Percentiles rank a stretch among this genome's conserved stretches.
These are phyloP conservation scores for Eulemur albifrons DNA, from an alignment of 2,797 vertebrate species.

Conservation along the genomic window DNA sequence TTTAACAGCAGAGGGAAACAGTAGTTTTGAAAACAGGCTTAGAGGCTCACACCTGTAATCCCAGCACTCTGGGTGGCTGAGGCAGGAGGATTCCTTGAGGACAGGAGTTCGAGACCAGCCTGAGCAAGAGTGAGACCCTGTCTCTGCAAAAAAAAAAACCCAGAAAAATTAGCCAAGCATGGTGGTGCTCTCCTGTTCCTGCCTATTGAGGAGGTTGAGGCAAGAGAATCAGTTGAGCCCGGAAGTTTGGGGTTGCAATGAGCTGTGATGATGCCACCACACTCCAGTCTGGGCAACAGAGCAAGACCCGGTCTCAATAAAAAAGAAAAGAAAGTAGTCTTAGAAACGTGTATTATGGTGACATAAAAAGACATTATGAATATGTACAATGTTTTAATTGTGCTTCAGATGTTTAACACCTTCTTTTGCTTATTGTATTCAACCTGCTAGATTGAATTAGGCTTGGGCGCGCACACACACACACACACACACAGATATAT, in stretches of 20 bases:
- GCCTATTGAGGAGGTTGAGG: too few species aligned
- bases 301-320: neutral
- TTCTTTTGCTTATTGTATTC: slow-evolving; percentile 22
- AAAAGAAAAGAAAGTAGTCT: neutral
- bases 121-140: neutral
- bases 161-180: too few species aligned
- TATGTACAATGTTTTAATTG: neutral
- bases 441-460: too few species aligned
- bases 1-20: neutral
- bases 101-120: neutral
- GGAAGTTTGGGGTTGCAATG: neutral
- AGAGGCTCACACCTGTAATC: neutral
- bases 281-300: neutral
- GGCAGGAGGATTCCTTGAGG: neutral
- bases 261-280: neutral
- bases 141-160: too few species aligned
- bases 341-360: neutral
- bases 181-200: too few species aligned
- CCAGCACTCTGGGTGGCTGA: neutral
- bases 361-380: slow-evolving; percentile 13
- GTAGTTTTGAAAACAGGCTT: slow-evolving; percentile 32
- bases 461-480: too few species aligned
- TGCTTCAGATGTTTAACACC: slow-evolving; percentile 3
- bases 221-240: neutral
- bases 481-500: too few species aligned